Evolutionary conservation across 2,113 vertebrate genomes (phyloP), one percentile per base, ranked within the genome.

Genomic region (Rhinolophus ferrumequinum): DNA sequence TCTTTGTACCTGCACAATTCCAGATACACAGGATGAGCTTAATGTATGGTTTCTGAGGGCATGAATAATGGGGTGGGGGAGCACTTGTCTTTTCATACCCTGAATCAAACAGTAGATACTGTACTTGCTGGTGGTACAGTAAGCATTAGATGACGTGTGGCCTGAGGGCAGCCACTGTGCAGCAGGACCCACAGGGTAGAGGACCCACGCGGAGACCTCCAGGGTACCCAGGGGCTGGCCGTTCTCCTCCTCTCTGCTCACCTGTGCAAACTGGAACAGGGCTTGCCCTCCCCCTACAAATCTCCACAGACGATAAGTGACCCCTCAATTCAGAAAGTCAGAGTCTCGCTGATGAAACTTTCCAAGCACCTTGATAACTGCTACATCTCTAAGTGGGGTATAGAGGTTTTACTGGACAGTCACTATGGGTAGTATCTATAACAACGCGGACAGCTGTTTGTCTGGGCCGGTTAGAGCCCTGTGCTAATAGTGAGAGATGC

Each of bases 141-240:
- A 35, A 14, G 30, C 69, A 50, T 3, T 16, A 19, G 54, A 50
- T 0, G 30, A 47, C 2, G 19, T 6, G 9, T 73, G 38, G 70
- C 41, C 26, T 0, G 30, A 13, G 10, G 50, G 54, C 9, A 8
- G 44, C 7, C 7, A 15, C 69, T 28, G 0, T 2, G 4, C 9
- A 18, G 12, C 0, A 3, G 44, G 47, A 19, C 13, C 66, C 0
- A 0, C 33, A 8, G 41, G 67, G 4, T 0, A 1, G 14, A 50
- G 44, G 15, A 54, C 28, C 4, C 0, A 0, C 13, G 4, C 1
- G 4, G 54, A 52, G 16, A 2, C 67, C 60, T n/a, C 52, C 9
- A 14, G 24, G 15, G 24, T 16, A 18, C 67, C 60, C 1, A 0
- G 18, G 24, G 41, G 47, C 24, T 44, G 52, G 66, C 3, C 1